Percentiles rank a stretch among this genome's conserved stretches.
phyloP scores from a whole-genome alignment of 2,113 vertebrate genomes.

The Platysternon megacephalum region DNA sequence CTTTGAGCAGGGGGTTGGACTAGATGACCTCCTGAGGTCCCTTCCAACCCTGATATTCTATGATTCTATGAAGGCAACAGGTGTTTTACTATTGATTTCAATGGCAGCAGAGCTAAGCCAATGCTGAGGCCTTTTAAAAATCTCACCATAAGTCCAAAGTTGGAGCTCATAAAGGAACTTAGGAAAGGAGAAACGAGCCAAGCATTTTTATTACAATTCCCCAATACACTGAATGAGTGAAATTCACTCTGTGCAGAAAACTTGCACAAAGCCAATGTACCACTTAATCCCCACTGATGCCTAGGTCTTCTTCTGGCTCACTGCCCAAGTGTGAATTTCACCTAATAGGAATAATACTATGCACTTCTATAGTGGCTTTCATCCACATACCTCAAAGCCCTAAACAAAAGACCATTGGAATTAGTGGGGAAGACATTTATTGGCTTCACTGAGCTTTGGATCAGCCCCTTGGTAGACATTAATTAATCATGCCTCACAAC shows the following conservation, averaged over 20 bases:
- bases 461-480: background rate
- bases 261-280: accelerated
- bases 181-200: background rate
- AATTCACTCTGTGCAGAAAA: background rate
- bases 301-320: background rate
- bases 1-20: too few species aligned
- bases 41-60: too few species aligned
- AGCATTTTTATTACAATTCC: accelerated
- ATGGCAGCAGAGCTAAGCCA: background rate
- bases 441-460: background rate
- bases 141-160: accelerated
- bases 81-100: background rate
- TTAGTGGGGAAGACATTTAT: background rate
- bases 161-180: background rate
- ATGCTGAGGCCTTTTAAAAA: background rate
- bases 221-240: background rate
- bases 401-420: background rate
- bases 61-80: background rate
- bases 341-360: background rate
- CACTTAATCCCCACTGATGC: background rate
- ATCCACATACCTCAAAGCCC: background rate
- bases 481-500: background rate
- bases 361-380: background rate
- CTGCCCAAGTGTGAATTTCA: accelerated
- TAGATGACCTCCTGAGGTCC: too few species aligned